Evolutionary conservation across 1,140 invertebrate genomes (phyloP).

Genomic region (Tetramorium parvispinum): DNA sequence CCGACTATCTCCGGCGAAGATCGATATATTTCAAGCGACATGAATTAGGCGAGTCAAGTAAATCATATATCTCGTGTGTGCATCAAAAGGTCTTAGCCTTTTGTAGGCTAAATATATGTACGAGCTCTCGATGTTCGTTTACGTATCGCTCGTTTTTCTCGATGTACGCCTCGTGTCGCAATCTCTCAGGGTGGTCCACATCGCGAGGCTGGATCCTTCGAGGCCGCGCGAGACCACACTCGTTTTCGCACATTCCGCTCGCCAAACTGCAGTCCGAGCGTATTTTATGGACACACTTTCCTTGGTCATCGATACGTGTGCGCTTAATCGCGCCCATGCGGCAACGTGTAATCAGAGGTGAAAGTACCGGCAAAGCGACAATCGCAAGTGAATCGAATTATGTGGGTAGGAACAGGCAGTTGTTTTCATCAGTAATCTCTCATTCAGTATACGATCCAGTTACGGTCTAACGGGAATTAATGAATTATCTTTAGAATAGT

Average conservation of each 20-base stretch:
- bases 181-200: conserved; percentile 72
- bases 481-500: background rate
- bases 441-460: background rate
- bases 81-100: conserved; percentile 4
- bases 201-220: conserved; percentile 64
- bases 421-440: background rate
- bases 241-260: conserved; percentile 56
- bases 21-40: conserved; percentile 22
- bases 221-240: conserved; percentile 62
- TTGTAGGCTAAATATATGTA: conserved; percentile 32
- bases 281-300: conserved; percentile 45
- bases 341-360: conserved; percentile 15
- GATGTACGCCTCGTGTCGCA: conserved; percentile 61
- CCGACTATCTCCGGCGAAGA: background rate
- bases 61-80: conserved; percentile 1
- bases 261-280: conserved; percentile 54
- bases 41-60: conserved; percentile 17
- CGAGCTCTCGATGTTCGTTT: conserved; percentile 16
- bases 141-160: conserved; percentile 60
- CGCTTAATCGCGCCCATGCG: conserved; percentile 10
- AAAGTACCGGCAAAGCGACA: conserved; percentile 35
- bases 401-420: background rate
- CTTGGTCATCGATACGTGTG: conserved; percentile 32
- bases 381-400: conserved; percentile 38
- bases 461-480: conserved; percentile 6